phyloP scores from a whole-genome alignment of 2,888 invertebrate genomes.

The Acrobasis suavella region DNA sequence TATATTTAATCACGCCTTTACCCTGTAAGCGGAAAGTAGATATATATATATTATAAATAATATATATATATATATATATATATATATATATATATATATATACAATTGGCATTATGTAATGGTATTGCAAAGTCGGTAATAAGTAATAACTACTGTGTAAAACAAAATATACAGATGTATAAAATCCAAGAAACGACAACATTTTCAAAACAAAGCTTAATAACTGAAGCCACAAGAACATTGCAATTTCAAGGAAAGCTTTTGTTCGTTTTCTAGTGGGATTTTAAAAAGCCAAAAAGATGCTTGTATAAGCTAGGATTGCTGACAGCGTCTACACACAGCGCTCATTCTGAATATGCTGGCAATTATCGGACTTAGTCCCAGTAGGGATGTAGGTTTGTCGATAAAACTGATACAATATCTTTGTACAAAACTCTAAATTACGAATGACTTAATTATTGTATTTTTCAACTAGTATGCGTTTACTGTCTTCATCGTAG shows the following conservation, averaged over 20 bases:
- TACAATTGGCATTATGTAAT: no score
- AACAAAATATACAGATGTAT: not conserved
- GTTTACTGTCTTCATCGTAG: no score
- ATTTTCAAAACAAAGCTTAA: conserved; percentile 15
- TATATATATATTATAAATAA: no score
- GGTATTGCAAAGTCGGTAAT: no score
- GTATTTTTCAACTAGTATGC: no score
- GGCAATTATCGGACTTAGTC: conserved; percentile 38
- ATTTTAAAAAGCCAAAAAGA: conserved; percentile 37
- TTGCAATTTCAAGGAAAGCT: conserved; percentile 29
- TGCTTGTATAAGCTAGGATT: conserved; percentile 44
- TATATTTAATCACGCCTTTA: no score
- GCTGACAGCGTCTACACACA: conserved; percentile 36
- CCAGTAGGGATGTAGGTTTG: conserved; percentile 29
- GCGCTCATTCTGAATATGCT: conserved; percentile 34
- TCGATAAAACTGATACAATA: conserved; percentile 17
- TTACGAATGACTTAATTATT: no score
- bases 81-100: not conserved
- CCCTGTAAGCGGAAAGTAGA: no score
- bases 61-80: no score
- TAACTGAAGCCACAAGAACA: conserved; percentile 12
- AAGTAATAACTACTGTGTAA: no score
- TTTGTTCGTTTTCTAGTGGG: conserved; percentile 39
- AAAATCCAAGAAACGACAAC: not conserved
- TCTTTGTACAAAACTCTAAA: no score